A percentile compares a stretch with the other conserved stretches of the same genome.
These are phyloP conservation scores for Clivina fossor DNA, from an alignment of 2,888 invertebrate genomes.

Conservation along the genomic window DNA sequence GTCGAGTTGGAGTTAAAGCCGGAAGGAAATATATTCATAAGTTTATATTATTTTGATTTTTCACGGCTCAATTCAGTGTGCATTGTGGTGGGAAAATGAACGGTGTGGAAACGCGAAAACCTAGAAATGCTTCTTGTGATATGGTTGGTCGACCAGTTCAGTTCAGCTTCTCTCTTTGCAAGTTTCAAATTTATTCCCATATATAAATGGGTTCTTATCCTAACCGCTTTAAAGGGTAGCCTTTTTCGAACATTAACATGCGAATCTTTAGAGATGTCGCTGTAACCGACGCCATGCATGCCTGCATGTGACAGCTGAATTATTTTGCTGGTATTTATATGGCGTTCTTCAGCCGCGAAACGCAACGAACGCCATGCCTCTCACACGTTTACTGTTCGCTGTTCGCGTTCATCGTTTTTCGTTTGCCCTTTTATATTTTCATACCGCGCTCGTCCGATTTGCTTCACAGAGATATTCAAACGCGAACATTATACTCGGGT, in stretches of 20 bases:
- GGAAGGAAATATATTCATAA: too few species aligned
- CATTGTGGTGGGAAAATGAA: too few species aligned
- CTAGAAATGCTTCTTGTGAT: conserved; percentile 10
- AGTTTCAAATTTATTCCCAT: conserved; percentile 31
- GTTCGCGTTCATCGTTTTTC: conserved; percentile 28
- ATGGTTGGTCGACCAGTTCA: conserved; percentile 12
- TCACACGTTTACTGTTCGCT: conserved; percentile 28
- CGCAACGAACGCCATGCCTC: conserved; percentile 26
- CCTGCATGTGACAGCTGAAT: conserved; percentile 45
- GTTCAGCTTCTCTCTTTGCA: conserved; percentile 18
- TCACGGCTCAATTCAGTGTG: too few species aligned
- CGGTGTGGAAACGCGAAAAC: conserved; percentile 20
- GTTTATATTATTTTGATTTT: too few species aligned
- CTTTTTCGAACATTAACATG: conserved; percentile 33
- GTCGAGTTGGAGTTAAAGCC: too few species aligned
- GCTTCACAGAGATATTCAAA: conserved; percentile 19
- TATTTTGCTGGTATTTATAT: conserved; percentile 44
- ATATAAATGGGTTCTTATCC: conserved; percentile 33
- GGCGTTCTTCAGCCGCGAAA: conserved; percentile 39
- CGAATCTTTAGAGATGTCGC: conserved; percentile 35
- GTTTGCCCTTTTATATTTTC: conserved; percentile 31
- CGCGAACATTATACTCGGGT: conserved; percentile 19
- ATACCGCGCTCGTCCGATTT: conserved; percentile 27
- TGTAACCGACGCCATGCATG: conserved; percentile 41
- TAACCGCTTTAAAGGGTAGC: conserved; percentile 27